Percentiles rank a stretch among this genome's conserved stretches.
phyloP scores from a whole-genome alignment of 35 echinoderm and acorn worm species.

The Strongylocentrotus purpuratus region DNA sequence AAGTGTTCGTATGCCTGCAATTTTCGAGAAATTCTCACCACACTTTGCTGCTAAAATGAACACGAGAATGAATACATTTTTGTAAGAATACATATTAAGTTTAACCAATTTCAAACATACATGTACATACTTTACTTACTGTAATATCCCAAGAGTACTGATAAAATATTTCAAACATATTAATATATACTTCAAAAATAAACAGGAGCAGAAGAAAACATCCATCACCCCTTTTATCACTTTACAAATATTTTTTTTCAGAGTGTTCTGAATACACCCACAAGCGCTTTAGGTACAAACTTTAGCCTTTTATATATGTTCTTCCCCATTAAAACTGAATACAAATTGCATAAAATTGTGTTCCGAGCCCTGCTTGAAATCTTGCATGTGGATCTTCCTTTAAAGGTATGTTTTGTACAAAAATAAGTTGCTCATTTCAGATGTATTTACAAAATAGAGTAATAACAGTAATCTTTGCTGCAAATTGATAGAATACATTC shows the following conservation, averaged over 20 bases:
- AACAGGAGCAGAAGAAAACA: background rate
- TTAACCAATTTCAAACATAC: background rate
- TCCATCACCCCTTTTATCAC: background rate
- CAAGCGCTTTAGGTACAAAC: background rate
- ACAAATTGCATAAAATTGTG: background rate
- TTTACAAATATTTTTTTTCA: background rate
- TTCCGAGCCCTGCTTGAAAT: background rate
- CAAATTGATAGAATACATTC: background rate
- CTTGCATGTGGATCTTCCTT: background rate
- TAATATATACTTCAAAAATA: constrained; percentile 8
- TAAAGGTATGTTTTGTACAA: background rate
- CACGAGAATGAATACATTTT: background rate
- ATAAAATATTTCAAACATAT: background rate
- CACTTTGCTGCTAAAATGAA: background rate
- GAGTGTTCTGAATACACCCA: background rate
- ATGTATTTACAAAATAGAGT: background rate
- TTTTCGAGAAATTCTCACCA: background rate
- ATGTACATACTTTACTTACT: background rate
- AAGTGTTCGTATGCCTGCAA: background rate
- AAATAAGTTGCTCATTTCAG: background rate
- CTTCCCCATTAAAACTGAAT: background rate
- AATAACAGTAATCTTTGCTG: background rate
- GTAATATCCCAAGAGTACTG: background rate
- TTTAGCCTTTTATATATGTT: background rate
- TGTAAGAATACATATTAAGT: background rate